phyloP scores from a whole-genome alignment of 2,888 invertebrate genomes.

The Ariolimax columbianus region DNA sequence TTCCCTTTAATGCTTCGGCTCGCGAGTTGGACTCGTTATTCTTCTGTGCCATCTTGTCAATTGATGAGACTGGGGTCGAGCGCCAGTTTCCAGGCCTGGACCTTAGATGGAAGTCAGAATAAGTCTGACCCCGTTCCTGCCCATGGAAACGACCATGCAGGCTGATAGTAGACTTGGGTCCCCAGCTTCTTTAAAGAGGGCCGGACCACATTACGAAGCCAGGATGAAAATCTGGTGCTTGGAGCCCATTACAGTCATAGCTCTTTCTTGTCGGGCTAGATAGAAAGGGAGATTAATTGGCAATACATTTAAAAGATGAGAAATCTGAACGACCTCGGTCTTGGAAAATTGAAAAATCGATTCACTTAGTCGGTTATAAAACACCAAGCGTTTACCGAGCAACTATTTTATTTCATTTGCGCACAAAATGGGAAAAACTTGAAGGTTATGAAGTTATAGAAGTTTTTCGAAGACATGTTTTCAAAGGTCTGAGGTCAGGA shows the following conservation, averaged over 20 bases:
- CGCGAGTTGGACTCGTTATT: slow-evolving; percentile 24
- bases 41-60: slow-evolving; percentile 28
- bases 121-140: slow-evolving; percentile 10
- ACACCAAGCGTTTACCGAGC: slow-evolving; percentile 13
- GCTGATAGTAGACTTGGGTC: neutral
- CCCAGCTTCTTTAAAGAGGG: no score
- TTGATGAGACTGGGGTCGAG: slow-evolving; percentile 44
- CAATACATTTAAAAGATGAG: slow-evolving; percentile 43
- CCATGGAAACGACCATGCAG: neutral
- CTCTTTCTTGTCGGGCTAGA: slow-evolving; percentile 7
- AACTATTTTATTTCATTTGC: neutral
- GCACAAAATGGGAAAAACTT: neutral
- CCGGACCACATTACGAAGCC: neutral
- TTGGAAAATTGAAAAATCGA: slow-evolving; percentile 47
- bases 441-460: neutral
- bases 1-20: slow-evolving; percentile 36
- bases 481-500: neutral
- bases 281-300: slow-evolving; percentile 38
- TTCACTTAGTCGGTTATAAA: slow-evolving; percentile 40
- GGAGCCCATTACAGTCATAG: slow-evolving; percentile 3
- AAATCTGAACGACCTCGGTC: slow-evolving; percentile 20
- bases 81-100: slow-evolving; percentile 15
- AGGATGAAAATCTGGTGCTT: neutral
- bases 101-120: slow-evolving; percentile 5
- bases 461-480: neutral